Evolutionary conservation across 30 jellyfish, hydroid and myxozoan genomes (phyloP).

Genomic region (Hydractinia symbiolongicarpus): DNA sequence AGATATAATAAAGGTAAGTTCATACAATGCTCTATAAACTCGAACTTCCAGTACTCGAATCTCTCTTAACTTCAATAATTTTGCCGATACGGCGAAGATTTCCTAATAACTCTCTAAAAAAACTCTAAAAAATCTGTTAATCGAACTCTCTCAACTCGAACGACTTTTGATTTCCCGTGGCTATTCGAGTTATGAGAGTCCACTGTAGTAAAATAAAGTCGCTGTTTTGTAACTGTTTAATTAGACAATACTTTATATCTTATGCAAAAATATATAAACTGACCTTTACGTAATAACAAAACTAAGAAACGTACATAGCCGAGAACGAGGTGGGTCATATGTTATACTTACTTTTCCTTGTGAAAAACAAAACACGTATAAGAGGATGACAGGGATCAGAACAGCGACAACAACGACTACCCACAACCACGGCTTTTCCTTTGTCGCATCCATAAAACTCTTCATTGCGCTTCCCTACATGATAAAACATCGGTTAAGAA

Average conservation of each 20-base stretch:
- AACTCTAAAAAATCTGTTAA: no score
- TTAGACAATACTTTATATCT: no score
- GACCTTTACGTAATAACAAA: background rate
- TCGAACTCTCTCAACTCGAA: no score
- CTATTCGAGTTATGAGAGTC: no score
- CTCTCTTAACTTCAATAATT: no score
- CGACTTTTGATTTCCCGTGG: no score
- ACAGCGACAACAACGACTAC: slow-evolving; percentile 69
- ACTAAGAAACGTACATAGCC: background rate
- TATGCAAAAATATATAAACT: background rate
- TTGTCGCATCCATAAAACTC: slow-evolving; percentile 68
- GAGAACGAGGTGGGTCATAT: background rate
- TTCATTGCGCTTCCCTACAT: slow-evolving; percentile 66
- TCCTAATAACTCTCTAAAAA: no score
- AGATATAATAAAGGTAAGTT: background rate
- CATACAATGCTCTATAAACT: no score
- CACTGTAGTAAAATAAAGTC: no score
- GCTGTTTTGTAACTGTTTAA: background rate
- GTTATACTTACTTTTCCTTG: slow-evolving; percentile 58
- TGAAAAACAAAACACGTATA: slow-evolving; percentile 75
- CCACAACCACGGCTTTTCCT: slow-evolving; percentile 98
- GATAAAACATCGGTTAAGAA: background rate
- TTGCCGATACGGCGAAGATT: no score
- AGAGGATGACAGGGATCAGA: slow-evolving; percentile 70
- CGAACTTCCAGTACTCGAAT: no score